Base-by-base conservation (phyloP, 2,113 vertebrate species). In the Corythornis cristatus region DNA sequence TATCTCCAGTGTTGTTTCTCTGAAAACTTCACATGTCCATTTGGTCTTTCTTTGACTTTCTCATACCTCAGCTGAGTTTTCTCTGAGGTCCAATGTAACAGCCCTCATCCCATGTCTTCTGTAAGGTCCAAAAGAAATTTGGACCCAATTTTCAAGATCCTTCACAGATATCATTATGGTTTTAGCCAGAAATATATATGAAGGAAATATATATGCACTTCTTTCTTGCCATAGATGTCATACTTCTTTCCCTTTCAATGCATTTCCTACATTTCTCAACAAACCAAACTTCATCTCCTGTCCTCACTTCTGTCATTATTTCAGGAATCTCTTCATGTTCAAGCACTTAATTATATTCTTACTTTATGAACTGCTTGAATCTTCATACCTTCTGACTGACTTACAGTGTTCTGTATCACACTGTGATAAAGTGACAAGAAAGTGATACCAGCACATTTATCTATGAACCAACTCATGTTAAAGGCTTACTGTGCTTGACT, bases 21-120 rank as follows among this genome's bases (percentile, higher is more conserved):
- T 53, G 56, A 67, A 91, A 89, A 87, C 78, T 83, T 79, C 53
- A 60, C n/a, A 40, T 0, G 0, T 51, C 46, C 75, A 11, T 79
- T 91, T 79, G 82, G 79, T 71, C 74, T 58, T 86, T 22, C 65
- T 72, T 64, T 70, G 83, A 82, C 81, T 94, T 95, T 80, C 71
- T 62, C 77, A 29, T 40, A 26, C 25, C 66, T 90, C 83, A 17
- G 54, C 54, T 25, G 21, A 65, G 54, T 22, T 35, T 72, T 26
- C 58, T 82, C 33, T 17, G 31, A 65, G 21, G 11, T 82, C 11
- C 46, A 86, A 33, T 6, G 23, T 0, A 81, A 37, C 42, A 86
- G 45, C 25, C 21, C 29, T 40, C 45, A 46, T 73, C 37, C 16
- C 31, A 25, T 12, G 33, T 43, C 50, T 53, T 78, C 46, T 70